A percentile compares a stretch with the other conserved stretches of the same genome.
Evolutionary conservation across 1,140 invertebrate genomes (phyloP).

Genomic region (Agrilus planipennis): DNA sequence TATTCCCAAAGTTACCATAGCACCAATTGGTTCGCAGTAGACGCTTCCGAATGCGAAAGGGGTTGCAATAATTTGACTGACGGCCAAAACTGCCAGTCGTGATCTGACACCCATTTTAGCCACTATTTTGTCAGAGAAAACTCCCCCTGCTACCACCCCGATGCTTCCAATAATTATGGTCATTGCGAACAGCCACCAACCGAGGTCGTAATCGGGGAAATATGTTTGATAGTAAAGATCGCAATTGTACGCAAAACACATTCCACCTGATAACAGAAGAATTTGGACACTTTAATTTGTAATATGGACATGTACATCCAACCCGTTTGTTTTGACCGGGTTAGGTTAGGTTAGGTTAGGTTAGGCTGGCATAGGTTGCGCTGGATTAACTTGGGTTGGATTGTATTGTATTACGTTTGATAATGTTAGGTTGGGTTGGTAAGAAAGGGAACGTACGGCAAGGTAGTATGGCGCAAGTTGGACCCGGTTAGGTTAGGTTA

Average conservation of each 20-base stretch:
- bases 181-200: conserved; percentile 75
- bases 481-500: too few species aligned
- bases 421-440: too few species aligned
- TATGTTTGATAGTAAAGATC: conserved; percentile 78
- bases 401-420: too few species aligned
- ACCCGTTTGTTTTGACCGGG: too few species aligned
- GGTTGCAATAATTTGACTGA: conserved; percentile 76
- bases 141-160: conserved; percentile 77
- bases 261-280: conserved; percentile 62
- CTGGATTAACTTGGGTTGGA: too few species aligned
- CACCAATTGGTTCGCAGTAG: conserved; percentile 67
- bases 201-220: conserved; percentile 75
- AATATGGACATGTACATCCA: too few species aligned
- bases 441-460: too few species aligned
- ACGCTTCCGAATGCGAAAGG: conserved; percentile 83
- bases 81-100: conserved; percentile 67
- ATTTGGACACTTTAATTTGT: too few species aligned
- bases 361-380: too few species aligned
- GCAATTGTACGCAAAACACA: conserved; percentile 83
- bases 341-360: too few species aligned
- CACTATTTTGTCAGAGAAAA: conserved; percentile 81
- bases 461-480: too few species aligned
- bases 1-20: conserved; percentile 73
- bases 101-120: conserved; percentile 77
- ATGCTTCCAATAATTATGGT: conserved; percentile 78